A percentile compares a stretch with the other conserved stretches of the same genome.
These are phyloP conservation scores for Gallinago stenura DNA, from an alignment of 2,797 vertebrate species.

Conservation along the genomic window DNA sequence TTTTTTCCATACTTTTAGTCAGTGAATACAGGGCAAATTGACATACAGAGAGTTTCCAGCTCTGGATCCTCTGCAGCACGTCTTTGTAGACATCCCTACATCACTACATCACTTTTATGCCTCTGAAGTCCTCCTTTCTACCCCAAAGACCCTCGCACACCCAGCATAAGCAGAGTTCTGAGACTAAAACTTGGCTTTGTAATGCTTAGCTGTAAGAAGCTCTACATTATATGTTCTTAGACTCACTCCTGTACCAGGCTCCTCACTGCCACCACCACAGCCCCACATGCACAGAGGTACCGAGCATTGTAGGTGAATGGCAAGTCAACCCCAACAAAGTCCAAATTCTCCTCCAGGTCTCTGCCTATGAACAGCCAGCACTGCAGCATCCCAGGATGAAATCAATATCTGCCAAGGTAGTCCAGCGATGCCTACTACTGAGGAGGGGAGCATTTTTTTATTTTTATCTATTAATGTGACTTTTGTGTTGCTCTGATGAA, in stretches of 20 bases:
- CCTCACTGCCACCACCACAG: neutral
- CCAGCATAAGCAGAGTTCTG: neutral
- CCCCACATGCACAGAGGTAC: fast-evolving
- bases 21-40: neutral
- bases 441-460: neutral
- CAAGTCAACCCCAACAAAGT: neutral
- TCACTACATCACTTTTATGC: neutral
- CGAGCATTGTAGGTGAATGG: neutral
- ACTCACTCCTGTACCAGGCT: neutral
- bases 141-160: fast-evolving
- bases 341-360: neutral
- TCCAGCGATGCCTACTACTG: neutral
- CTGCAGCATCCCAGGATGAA: neutral
- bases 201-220: neutral
- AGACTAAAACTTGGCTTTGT: neutral
- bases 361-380: neutral
- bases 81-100: neutral
- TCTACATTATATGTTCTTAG: neutral
- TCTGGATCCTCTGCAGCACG: neutral
- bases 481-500: neutral
- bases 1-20: neutral
- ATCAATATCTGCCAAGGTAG: neutral
- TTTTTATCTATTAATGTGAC: neutral
- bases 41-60: neutral
- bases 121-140: neutral